These are phyloP conservation scores for Cephalopachus bancanus DNA, from an alignment of 2,797 vertebrate species.

Conservation along the genomic window DNA sequence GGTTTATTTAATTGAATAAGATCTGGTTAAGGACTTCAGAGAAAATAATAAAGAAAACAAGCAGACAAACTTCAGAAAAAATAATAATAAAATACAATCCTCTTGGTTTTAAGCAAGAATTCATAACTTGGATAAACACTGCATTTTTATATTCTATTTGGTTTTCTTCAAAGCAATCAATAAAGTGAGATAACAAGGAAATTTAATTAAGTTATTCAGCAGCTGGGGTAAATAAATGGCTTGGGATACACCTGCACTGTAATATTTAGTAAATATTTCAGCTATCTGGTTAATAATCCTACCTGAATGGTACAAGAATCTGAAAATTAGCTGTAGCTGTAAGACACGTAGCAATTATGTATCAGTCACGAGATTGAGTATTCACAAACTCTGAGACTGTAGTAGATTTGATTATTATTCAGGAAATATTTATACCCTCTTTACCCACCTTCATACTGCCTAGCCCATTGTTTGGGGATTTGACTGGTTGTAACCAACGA, in stretches of 20 bases:
- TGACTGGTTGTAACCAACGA: neutral
- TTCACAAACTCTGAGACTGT: conserved; percentile 16
- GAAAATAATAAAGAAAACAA: neutral
- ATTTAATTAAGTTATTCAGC: neutral
- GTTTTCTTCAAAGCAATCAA: conserved; percentile 29
- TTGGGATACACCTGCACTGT: neutral
- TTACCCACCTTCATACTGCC: neutral
- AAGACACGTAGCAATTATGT: neutral
- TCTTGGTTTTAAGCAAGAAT: neutral
- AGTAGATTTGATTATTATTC: neutral
- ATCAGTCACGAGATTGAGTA: neutral
- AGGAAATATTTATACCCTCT: neutral
- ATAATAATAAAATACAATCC: neutral
- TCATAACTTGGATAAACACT: neutral
- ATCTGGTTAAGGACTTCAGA: neutral
- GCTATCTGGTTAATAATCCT: neutral
- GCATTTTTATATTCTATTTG: conserved; percentile 12
- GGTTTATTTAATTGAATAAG: neutral
- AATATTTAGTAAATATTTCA: conserved; percentile 45
- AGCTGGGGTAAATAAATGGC: neutral
- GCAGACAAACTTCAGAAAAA: neutral
- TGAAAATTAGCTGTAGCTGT: neutral
- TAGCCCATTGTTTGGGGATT: neutral
- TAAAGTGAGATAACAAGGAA: neutral
- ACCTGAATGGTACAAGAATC: neutral